These are phyloP conservation scores for Trachurus trachurus DNA, from an alignment of 2,797 vertebrate species.

Conservation along the genomic window DNA sequence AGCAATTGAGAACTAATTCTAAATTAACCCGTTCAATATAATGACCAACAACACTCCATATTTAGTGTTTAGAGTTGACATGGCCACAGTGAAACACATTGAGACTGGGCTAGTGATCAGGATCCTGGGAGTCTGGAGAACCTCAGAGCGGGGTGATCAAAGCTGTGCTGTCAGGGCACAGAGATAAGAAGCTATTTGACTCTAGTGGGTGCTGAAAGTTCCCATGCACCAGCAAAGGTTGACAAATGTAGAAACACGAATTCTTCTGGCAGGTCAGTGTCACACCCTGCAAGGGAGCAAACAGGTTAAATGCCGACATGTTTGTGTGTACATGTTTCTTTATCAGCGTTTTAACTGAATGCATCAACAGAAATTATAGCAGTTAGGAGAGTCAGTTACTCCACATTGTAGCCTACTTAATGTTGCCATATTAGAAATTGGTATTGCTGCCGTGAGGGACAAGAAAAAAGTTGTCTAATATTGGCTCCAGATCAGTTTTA, in stretches of 20 bases:
- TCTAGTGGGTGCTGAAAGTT: conserved; percentile 72
- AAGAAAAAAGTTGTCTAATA: not conserved
- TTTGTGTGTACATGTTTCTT: not conserved
- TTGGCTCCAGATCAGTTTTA: not conserved
- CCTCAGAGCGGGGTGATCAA: conserved; percentile 63
- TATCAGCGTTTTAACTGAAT: conserved; percentile 21
- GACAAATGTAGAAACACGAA: conserved; percentile 47
- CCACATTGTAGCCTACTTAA: not conserved
- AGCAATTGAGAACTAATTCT: too few relatives aligned
- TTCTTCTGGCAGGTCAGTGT: conserved; percentile 16
- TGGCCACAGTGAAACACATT: not conserved
- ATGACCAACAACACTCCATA: not conserved
- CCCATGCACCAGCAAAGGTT: conserved; percentile 55
- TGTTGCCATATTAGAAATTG: not conserved
- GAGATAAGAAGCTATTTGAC: conserved; percentile 70
- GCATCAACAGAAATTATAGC: conserved; percentile 9
- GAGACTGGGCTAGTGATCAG: conserved; percentile 1
- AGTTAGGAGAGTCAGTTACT: not conserved
- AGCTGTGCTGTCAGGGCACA: conserved; percentile 45
- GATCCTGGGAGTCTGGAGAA: conserved; percentile 61
- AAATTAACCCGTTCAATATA: too few relatives aligned
- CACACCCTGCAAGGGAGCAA: not conserved
- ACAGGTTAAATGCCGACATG: not conserved
- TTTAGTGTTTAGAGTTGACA: not conserved
- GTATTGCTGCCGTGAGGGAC: not conserved